Evolutionary conservation across 1,140 invertebrate species (phyloP).

Genomic region (Ceratosolen solmsi): DNA sequence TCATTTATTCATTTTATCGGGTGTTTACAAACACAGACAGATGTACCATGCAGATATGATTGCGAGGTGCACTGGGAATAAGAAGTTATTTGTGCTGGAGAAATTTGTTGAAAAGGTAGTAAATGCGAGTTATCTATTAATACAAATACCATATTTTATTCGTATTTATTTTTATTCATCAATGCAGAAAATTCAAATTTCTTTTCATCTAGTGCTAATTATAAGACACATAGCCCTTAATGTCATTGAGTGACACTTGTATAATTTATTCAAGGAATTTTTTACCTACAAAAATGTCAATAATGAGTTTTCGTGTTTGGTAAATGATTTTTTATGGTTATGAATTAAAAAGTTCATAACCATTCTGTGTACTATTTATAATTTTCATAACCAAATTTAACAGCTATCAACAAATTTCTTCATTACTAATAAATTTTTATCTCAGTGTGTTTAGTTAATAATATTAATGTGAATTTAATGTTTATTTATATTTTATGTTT

Average conservation of each 20-base stretch:
- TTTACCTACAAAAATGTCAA: neutral
- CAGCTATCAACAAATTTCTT: constrained; percentile 23
- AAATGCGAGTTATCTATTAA: neutral
- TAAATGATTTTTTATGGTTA: neutral
- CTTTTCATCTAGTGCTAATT: constrained; percentile 4
- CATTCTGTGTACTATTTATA: neutral
- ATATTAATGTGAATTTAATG: neutral
- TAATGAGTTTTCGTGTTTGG: too few relatives aligned
- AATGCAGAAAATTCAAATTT: constrained; percentile 6
- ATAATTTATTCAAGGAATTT: neutral
- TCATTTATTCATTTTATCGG: constrained; percentile 36
- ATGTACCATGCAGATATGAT: constrained; percentile 18
- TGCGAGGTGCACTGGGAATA: constrained; percentile 14
- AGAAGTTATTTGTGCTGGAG: constrained; percentile 29
- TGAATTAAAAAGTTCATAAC: too few relatives aligned
- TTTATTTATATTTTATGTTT: constrained; percentile 25
- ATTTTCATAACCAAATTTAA: neutral
- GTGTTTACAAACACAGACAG: constrained; percentile 40
- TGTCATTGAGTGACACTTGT: neutral
- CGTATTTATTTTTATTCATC: constrained; percentile 17
- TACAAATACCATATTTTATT: neutral
- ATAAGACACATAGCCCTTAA: neutral
- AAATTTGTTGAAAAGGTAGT: constrained; percentile 29
- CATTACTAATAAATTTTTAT: constrained; percentile 7
- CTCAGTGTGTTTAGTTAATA: neutral